Conservation (phyloP, 2,113 vertebrate genomes). For the Trichechus manatus region DNA sequence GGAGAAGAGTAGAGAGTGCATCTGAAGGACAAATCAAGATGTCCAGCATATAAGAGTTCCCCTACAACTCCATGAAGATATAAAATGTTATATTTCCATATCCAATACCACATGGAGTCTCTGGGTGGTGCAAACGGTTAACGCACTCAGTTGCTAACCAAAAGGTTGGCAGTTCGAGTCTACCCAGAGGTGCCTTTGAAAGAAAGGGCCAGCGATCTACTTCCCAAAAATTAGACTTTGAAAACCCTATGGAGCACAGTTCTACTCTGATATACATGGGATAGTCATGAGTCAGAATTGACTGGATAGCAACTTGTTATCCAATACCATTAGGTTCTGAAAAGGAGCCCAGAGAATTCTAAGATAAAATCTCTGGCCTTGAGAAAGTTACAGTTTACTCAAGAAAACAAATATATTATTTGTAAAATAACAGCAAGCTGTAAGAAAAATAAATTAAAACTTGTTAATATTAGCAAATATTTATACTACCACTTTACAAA, state of each 20-base stretch:
- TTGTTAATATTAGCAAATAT: neutral
- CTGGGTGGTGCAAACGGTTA: neutral
- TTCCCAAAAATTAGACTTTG: neutral
- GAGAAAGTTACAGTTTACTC: neutral
- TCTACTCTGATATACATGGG: neutral
- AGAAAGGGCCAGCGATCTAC: neutral
- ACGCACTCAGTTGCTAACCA: neutral
- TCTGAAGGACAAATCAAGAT: neutral
- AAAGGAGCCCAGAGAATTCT: neutral
- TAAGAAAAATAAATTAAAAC: slow-evolving; percentile 3
- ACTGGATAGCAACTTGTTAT: neutral
- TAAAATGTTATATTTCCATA: neutral
- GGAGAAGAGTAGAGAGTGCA: fast-evolving
- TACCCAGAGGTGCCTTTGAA: neutral
- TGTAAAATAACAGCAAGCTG: neutral
- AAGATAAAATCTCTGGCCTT: neutral
- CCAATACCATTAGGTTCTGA: neutral
- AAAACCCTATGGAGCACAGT: neutral
- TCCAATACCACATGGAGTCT: neutral
- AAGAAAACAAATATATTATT: neutral
- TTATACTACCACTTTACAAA: neutral
- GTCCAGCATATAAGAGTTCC: neutral
- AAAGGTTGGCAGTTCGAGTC: neutral
- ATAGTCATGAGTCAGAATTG: neutral
- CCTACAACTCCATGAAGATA: neutral